Evolutionary conservation across 2,797 vertebrate genomes (phyloP).

Genomic region (Monodelphis domestica): DNA sequence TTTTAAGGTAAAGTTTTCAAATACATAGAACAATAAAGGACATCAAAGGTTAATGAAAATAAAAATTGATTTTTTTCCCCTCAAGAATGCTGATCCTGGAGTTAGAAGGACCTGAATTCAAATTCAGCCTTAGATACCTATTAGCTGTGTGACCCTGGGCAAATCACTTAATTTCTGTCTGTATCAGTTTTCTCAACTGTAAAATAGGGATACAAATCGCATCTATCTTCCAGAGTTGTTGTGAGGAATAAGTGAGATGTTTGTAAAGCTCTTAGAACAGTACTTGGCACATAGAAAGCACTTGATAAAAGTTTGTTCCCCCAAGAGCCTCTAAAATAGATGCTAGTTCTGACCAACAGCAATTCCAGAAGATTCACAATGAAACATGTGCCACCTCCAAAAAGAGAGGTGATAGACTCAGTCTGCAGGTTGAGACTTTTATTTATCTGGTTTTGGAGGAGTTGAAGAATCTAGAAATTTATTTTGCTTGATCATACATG

Average conservation of each 20-base stretch:
- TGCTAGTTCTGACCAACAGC: not conserved
- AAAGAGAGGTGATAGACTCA: not conserved
- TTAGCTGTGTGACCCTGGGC: not conserved
- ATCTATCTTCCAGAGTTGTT: not conserved
- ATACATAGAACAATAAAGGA: not conserved
- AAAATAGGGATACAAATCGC: not conserved
- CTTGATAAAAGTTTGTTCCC: not conserved
- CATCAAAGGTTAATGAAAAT: not conserved
- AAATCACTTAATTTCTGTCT: not conserved
- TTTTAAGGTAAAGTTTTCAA: not conserved
- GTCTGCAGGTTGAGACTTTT: not conserved
- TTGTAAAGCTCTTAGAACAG: rapidly evolving
- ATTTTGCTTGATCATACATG: not conserved
- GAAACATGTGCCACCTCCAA: not conserved
- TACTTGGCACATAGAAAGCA: not conserved
- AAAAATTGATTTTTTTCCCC: not conserved
- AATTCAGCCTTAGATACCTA: not conserved
- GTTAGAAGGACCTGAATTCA: not conserved
- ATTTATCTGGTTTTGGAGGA: no score
- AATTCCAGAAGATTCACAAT: not conserved
- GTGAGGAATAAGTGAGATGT: no score
- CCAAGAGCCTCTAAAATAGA: not conserved
- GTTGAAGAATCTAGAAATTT: not conserved
- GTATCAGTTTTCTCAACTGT: not conserved
- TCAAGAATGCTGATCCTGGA: not conserved